Base-by-base conservation (phyloP, 2,888 invertebrate species). In the Capitulum mitella region DNA sequence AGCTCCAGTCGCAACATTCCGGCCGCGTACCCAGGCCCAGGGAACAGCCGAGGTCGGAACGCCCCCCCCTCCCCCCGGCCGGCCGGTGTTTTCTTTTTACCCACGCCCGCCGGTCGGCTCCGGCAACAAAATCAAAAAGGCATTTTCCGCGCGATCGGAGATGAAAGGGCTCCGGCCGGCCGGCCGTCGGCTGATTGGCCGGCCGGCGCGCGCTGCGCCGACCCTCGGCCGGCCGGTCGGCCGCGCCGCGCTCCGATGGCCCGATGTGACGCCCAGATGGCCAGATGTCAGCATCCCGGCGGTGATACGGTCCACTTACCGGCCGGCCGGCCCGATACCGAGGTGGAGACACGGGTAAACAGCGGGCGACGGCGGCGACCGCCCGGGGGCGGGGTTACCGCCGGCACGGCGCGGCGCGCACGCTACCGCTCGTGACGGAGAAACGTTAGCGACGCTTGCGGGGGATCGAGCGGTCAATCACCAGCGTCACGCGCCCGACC, bases 121-220 rank as follows among this genome's bases (percentile, higher is more conserved):
- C 12, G 51, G 51, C 51, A 51, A 51, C 51, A 51, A 51, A 51
- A 51, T 51, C 51, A 51, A 51, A 51, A 51, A 51, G 22, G 51
- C 58, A 26, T 58, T 58, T 58, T 58, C n/a, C 58, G 58, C 58
- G n/a, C 58, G 58, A 58, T 6, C n/a, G 58, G n/a, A 58, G 58
- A 58, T 58, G 58, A 58, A 58, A 58, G 58, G 58, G 58, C n/a
- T 3, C n/a, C 58, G 58, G 58, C 58, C n/a, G n/a, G 1, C n/a
- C n/a, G 2, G 58, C 58, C 58, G n/a, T n/a, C 58, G 58, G 3
- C 51, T 51, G 51, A 51, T 58, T 58, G 58, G 29, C 16, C 29
- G 58, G 54, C n/a, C n/a, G n/a, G n/a, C n/a, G n/a, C n/a, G n/a
- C n/a, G n/a, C n/a, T n/a, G n/a, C n/a, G n/a, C n/a, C n/a, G n/a